Evolutionary conservation across 2,888 invertebrate species (phyloP).

Genomic region (Agonopterix alstromeriana): DNA sequence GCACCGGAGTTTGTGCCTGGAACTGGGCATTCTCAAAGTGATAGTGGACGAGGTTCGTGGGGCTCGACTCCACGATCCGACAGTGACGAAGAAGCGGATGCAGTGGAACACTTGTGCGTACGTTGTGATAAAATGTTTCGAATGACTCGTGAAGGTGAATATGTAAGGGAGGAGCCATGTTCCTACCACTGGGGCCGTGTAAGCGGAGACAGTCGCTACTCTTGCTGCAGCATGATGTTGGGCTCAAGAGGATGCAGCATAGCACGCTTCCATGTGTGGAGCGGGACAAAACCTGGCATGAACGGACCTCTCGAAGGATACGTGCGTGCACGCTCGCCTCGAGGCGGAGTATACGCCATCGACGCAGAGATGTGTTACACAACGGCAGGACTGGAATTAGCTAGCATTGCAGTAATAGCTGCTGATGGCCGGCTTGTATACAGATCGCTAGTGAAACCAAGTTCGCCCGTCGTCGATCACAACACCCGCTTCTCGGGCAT

Average conservation of each 20-base stretch:
- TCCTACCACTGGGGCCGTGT: conserved; percentile 93
- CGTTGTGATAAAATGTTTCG: conserved; percentile 85
- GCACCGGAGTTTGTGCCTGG: conserved; percentile 82
- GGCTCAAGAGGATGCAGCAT: conserved; percentile 80
- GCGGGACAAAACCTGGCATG: conserved; percentile 80
- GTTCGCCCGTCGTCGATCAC: conserved; percentile 90
- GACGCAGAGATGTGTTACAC: conserved; percentile 99
- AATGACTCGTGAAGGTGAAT: conserved; percentile 83
- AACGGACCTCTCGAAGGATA: conserved; percentile 85
- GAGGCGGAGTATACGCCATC: conserved; percentile 84
- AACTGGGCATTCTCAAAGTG: conserved; percentile 50
- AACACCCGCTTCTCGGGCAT: conserved; percentile 98
- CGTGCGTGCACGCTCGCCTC: conserved; percentile 74
- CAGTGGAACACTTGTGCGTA: conserved; percentile 80
- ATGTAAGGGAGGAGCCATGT: conserved; percentile 85
- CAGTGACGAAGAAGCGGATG: conserved; percentile 75
- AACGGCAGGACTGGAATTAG: conserved; percentile 88
- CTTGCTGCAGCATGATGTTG: conserved; percentile 78
- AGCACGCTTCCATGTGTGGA: conserved; percentile 86
- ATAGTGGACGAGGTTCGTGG: conserved; percentile 74
- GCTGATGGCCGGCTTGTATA: conserved; percentile 86
- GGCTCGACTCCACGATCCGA: conserved; percentile 75
- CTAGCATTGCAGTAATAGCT: conserved; percentile 90
- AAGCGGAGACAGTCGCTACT: conserved; percentile 72
- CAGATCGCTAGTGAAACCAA: conserved; percentile 90